Base-by-base conservation (phyloP, 2,797 vertebrate species). In the Menidia menidia region DNA sequence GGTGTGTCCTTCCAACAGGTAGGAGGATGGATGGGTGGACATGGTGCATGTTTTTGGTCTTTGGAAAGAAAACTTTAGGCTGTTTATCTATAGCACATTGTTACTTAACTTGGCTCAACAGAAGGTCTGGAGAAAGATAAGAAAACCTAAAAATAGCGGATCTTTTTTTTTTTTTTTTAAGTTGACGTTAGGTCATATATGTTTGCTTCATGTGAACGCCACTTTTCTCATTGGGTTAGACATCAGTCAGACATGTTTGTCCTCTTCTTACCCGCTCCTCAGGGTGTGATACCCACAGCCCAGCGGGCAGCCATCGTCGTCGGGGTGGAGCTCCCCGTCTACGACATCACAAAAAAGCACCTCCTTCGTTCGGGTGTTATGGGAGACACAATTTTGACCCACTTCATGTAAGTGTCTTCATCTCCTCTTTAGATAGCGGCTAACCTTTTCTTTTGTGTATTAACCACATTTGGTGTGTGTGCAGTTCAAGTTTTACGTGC, bases 291-390 rank as follows among this genome's bases (percentile, higher is more conserved):
- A 45, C 97, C 97, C 43, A 99, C 97, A 4, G 97, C 97, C 15
- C 97, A 98, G 85, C 89, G 97, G 73, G 97, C 97, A 0, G 97
- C 97, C 83, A 98, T 99, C 0, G 97, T 99, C 19, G 97, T 98
- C 0, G 97, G 97, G 5, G 97, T 98, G 25, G 97, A 99, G 58
- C 93, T 99, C 84, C 97, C 97, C 0, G 97, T 99, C 61, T 99
- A 99, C 4, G 97, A 99, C 92, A 97, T 98, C 86, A 98, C 97
- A 2, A 99, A 99, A 92, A 99, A 99, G 82, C 97, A 98, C 82
- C 92, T 99, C 68, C 97, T 99, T 60, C 85, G 89, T 57, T 99
- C 97, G 0, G 97, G 97, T 45, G 12, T 95, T 41, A 95, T 98
- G 96, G 96, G 95, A 68, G 97, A 98, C 90, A 98, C 96, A 16